phyloP scores from a whole-genome alignment of 2,113 vertebrate species.

The Physeter macrocephalus region DNA sequence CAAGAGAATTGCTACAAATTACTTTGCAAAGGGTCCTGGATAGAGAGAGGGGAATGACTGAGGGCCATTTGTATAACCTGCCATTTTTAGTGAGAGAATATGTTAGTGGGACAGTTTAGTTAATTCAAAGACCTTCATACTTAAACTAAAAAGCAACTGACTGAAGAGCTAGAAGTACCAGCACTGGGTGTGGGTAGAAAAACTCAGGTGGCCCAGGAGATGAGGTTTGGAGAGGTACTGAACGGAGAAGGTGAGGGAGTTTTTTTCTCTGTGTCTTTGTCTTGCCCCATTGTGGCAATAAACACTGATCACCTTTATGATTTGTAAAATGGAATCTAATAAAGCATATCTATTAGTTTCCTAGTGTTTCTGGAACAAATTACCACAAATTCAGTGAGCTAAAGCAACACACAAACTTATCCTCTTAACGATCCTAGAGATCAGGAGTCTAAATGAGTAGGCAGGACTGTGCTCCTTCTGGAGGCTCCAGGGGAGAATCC shows the following conservation, averaged over 20 bases:
- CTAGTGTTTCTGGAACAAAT: neutral
- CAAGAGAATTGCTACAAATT: neutral
- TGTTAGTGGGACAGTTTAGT: neutral
- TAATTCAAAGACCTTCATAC: neutral
- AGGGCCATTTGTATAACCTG: neutral
- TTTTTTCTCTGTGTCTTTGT: neutral
- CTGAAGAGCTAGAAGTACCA: neutral
- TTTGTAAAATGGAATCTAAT: neutral
- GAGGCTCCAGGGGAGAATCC: neutral
- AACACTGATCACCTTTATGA: neutral
- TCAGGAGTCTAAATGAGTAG: neutral
- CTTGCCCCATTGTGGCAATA: neutral
- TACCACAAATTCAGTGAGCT: neutral
- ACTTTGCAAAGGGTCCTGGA: neutral
- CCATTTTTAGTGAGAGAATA: neutral
- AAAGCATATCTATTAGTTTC: neutral
- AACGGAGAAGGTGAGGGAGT: neutral
- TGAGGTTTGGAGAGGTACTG: neutral
- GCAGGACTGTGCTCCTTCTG: neutral
- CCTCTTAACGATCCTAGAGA: neutral
- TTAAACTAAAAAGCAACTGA: neutral
- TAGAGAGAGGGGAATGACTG: neutral
- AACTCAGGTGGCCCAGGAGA: neutral
- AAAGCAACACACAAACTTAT: neutral
- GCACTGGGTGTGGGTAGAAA: neutral